Percentiles rank a stretch among this genome's conserved stretches.
These are phyloP conservation scores for Erebia epiphron DNA, from an alignment of 2,888 invertebrate genomes.

Conservation along the genomic window DNA sequence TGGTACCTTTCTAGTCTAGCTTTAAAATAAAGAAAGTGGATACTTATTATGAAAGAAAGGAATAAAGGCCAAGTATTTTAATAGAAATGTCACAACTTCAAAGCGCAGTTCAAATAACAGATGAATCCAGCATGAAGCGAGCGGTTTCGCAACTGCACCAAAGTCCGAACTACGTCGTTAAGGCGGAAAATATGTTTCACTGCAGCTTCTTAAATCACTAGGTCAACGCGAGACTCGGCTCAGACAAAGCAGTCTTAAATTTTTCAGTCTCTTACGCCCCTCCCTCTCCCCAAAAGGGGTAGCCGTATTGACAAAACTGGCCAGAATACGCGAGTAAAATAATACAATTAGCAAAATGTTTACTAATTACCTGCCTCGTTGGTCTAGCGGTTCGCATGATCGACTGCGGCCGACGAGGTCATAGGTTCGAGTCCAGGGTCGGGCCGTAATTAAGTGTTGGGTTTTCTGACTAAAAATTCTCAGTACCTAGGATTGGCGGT, in stretches of 20 bases:
- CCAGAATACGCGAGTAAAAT: slow-evolving; percentile 13
- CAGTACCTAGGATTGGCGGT: too few species aligned
- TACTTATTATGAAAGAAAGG: background rate
- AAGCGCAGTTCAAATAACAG: slow-evolving; percentile 22
- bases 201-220: slow-evolving; percentile 43
- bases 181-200: slow-evolving; percentile 42
- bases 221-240: slow-evolving; percentile 44
- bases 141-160: slow-evolving; percentile 27
- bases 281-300: slow-evolving; percentile 15
- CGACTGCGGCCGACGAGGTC: too few species aligned
- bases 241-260: slow-evolving; percentile 38
- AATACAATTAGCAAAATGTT: too few species aligned
- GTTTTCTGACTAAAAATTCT: too few species aligned
- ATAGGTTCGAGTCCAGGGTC: too few species aligned
- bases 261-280: slow-evolving; percentile 35
- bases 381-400: too few species aligned
- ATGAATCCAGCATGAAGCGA: slow-evolving; percentile 27
- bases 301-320: slow-evolving; percentile 31
- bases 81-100: slow-evolving; percentile 10
- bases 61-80: slow-evolving; percentile 2
- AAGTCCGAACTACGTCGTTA: slow-evolving; percentile 40
- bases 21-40: too few species aligned
- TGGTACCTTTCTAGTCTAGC: too few species aligned
- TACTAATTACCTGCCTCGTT: too few species aligned
- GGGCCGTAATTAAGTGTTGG: too few species aligned